phyloP scores from a whole-genome alignment of 1,140 invertebrate genomes.

The Solenopsis invicta region DNA sequence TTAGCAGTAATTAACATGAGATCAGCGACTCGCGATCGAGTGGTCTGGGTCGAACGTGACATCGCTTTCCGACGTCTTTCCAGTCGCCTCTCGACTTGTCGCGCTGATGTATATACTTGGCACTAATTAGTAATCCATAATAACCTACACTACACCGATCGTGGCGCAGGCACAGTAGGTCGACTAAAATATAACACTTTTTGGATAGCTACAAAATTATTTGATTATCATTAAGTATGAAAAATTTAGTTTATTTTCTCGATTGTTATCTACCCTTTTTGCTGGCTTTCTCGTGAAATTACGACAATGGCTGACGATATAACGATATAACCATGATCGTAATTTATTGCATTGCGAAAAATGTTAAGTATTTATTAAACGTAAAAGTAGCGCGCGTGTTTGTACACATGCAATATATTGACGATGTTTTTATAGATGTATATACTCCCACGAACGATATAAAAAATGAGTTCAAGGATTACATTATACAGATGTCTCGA shows the following conservation, averaged over 20 bases:
- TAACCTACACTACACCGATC: not conserved
- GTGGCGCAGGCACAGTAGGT: not conserved
- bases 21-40: constrained; percentile 25
- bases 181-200: not conserved
- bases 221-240: not conserved
- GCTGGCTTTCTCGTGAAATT: not conserved
- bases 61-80: constrained; percentile 43
- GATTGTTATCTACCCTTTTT: too few relatives aligned
- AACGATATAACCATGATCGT: not conserved
- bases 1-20: constrained; percentile 64
- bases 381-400: not conserved
- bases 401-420: not conserved
- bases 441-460: constrained; percentile 1
- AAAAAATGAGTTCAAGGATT: constrained; percentile 25
- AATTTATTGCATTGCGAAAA: not conserved
- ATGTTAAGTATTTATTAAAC: not conserved
- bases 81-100: constrained; percentile 6
- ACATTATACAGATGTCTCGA: not conserved
- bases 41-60: constrained; percentile 7
- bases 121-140: constrained; percentile 53
- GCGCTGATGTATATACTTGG: not conserved
- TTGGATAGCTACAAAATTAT: not conserved
- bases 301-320: not conserved
- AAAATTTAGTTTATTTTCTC: not conserved
- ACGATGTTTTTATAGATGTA: constrained; percentile 18